Conservation (phyloP, 2,797 vertebrate species). For the Ptychadena robeensis region DNA sequence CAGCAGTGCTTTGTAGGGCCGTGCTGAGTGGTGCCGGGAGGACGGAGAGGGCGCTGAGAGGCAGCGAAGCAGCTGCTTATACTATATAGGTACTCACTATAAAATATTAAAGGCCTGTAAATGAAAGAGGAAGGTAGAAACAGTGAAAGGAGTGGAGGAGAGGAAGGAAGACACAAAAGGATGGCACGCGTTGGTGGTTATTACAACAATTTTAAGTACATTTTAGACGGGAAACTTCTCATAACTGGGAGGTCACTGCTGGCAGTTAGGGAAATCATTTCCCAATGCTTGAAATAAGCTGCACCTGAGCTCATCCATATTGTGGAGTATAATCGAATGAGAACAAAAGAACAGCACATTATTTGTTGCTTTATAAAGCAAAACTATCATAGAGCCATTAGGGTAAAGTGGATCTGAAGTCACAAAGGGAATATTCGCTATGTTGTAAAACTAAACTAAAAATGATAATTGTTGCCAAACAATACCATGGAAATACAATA, state of each 20-base stretch:
- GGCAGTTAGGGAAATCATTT: not conserved
- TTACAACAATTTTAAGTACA: not conserved
- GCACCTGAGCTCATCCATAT: not conserved
- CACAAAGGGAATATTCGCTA: no score
- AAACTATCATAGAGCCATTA: no score
- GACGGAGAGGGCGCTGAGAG: not conserved
- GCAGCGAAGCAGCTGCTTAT: conserved; percentile 3
- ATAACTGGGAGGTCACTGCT: not conserved
- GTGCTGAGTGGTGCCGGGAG: conserved; percentile 4
- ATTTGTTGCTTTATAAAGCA: no score
- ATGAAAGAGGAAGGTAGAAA: not conserved
- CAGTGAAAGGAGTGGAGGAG: not conserved
- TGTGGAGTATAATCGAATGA: not conserved
- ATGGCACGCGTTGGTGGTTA: not conserved
- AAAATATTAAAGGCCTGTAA: conserved; percentile 19
- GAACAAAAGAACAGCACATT: not conserved
- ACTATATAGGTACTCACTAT: not conserved
- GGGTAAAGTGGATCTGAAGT: no score
- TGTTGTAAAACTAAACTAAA: no score
- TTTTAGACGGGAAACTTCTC: not conserved
- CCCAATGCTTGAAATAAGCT: not conserved
- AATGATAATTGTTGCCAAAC: no score
- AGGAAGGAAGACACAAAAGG: not conserved
- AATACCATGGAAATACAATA: no score
- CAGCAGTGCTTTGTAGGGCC: not conserved